Base-by-base conservation (phyloP, 2,113 vertebrate genomes). In the Epinephelus lanceolatus region DNA sequence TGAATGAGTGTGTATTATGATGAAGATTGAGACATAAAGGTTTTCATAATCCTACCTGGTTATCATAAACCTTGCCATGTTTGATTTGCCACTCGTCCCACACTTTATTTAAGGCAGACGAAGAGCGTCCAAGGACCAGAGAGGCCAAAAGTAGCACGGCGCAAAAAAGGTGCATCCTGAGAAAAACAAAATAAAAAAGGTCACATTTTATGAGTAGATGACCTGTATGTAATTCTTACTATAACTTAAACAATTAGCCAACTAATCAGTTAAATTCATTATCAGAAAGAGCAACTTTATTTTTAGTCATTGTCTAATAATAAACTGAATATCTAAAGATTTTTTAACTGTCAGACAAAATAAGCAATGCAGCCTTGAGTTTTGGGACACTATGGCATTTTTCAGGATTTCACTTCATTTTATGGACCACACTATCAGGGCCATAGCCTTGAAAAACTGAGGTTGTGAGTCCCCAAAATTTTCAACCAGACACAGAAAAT, bases 61-160 rank as follows among this genome's bases (percentile, higher is more conserved):
- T 90, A 4, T 71, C n/a, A 37, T 94, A 94, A 61, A 68, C 51
- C 78, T 92, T 94, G 27, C 27, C 4, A 68, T 94, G 83, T 70
- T 82, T 56, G 23, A 57, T 60, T 80, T 74, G 94, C 94, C 94
- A 95, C 18, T 91, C 78, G 4, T 89, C 71, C 94, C 94, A 95
- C 45, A 78, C 18, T 67, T 75, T 51, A 55, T 83, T 80, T 27
- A 82, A 19, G 33, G 62, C 57, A 5, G 65, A 45, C 2, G 47
- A 75, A 23, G 85, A 67, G 25, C 47, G 72, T 27, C 71, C 1
- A 14, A 56, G 11, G 30, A 63, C 65, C 23, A 80, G 30, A 10
- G 56, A 62, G 80, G 73, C 45, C 59, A 62, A 67, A 57, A 93
- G 76, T 52, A 90, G 47, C 57, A 71, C 5, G 0, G 25, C 47